Evolutionary conservation across 2,797 vertebrate species (phyloP).

Genomic region (Eidolon dupreanum): DNA sequence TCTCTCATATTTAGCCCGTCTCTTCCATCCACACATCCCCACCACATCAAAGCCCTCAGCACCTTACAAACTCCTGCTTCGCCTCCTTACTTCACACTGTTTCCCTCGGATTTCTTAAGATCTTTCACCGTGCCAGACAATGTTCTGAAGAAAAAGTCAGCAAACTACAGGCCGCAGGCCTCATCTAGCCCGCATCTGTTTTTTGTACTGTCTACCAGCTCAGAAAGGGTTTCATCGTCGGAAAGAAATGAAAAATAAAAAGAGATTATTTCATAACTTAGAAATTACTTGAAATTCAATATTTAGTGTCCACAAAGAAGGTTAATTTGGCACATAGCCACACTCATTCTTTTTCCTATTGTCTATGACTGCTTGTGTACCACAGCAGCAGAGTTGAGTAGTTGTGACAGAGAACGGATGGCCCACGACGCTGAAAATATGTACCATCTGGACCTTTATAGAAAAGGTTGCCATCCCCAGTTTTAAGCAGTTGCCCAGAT

Average conservation of each 20-base stretch:
- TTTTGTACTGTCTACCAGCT: not conserved
- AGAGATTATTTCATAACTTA: not conserved
- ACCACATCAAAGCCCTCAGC: not conserved
- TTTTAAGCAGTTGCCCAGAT: not conserved
- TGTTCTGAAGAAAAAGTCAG: not conserved
- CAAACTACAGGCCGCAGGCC: not conserved
- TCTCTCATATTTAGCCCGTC: not conserved
- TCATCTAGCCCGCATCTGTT: not conserved
- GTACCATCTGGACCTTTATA: not conserved
- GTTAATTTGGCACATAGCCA: not conserved
- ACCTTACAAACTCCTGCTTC: not conserved
- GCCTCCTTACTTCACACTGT: not conserved
- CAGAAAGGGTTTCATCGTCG: not conserved
- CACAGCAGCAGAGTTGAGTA: not conserved
- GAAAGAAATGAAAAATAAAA: not conserved
- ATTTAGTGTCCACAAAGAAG: not conserved
- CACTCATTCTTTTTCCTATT: not conserved
- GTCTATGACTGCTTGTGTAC: not conserved
- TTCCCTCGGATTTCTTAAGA: not conserved
- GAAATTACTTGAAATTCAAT: conserved; percentile 36
- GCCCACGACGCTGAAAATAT: not conserved
- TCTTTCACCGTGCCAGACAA: not conserved
- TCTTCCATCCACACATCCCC: not conserved
- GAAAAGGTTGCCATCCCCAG: not conserved
- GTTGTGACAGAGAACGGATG: not conserved